Conservation (phyloP, 2,888 invertebrate genomes). For the Subacronicta megacephala region DNA sequence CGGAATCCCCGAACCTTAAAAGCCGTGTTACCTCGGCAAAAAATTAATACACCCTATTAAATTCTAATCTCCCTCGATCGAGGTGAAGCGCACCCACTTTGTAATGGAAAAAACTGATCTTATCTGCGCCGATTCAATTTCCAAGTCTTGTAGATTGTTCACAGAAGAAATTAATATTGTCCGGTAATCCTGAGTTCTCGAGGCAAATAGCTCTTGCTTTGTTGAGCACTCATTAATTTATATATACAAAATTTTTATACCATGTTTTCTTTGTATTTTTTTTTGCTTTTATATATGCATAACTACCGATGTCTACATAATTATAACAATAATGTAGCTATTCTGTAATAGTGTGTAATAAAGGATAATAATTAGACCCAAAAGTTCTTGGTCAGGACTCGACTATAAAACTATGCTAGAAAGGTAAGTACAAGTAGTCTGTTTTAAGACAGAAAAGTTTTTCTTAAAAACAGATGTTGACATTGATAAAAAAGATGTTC, state of each 20-base stretch:
- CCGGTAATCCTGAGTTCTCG: constrained; percentile 54
- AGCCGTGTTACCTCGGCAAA: constrained; percentile 53
- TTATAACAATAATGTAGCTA: too few relatives aligned
- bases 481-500: too few relatives aligned
- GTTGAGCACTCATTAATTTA: constrained; percentile 22
- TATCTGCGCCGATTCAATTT: constrained; percentile 72
- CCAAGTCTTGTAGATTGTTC: constrained; percentile 64
- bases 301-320: neutral
- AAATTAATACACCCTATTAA: constrained; percentile 70
- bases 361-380: too few relatives aligned
- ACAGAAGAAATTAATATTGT: constrained; percentile 66
- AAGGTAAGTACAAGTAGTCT: too few relatives aligned
- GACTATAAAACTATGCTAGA: too few relatives aligned
- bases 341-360: too few relatives aligned
- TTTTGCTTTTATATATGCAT: too few relatives aligned
- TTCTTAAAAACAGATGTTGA: too few relatives aligned
- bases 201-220: constrained; percentile 43
- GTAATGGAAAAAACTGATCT: constrained; percentile 72
- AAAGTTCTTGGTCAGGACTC: too few relatives aligned
- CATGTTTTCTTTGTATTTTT: neutral
- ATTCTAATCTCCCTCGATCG: constrained; percentile 63
- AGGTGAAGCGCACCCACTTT: constrained; percentile 60
- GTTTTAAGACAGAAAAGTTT: too few relatives aligned
- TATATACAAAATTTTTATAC: constrained; percentile 20
- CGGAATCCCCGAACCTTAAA: constrained; percentile 33